Evolutionary conservation across 1,140 invertebrate species (phyloP), one percentile per base, ranked within the genome.

Genomic region (Contarinia nasturtii): DNA sequence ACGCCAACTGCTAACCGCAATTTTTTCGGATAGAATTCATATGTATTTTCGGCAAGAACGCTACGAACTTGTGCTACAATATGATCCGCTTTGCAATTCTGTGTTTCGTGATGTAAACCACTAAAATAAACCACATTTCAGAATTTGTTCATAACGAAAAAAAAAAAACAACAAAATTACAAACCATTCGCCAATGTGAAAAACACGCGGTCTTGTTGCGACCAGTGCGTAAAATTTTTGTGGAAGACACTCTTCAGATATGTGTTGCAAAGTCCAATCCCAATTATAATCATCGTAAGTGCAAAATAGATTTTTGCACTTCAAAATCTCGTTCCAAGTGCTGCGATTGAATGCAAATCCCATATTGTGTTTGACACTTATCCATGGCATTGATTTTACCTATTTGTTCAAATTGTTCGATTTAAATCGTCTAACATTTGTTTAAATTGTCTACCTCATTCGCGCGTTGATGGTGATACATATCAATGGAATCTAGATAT

Each of bases 231-330:
- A 77, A 36, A 96, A 73, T 53, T 82, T 86, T 15, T 82, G 68
- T 8, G 75, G 72, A 48, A 91, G 67, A 64, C 92, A 92, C 50
- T 80, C 79, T 58, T 87, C 81, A 18, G 87, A 90, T 12, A 97
- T 73, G 64, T 95, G 83, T 53, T 96, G 81, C 51, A 98, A 65
- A 19, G 89, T 93, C 86, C 94, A 98, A 57, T 98, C 94, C 94
- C 95, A 98, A 64, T 98, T 98, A 67, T 98, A 98, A 60, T 98
- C 95, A 61, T 98, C 95, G 69, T 92, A 96, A 3, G 79, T 77
- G 66, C 95, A 98, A 66, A 98, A 98, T 56, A 85, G 80, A 8
- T 79, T 69, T 1, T 81, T 78, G 67, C 92, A 91, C 37, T 73
- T 74, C 57, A 82, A 77, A 38, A 98, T 78, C 52, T 80, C 73